Conservation (phyloP, 2,888 invertebrate species). For the Agonopterix subpropinquella region DNA sequence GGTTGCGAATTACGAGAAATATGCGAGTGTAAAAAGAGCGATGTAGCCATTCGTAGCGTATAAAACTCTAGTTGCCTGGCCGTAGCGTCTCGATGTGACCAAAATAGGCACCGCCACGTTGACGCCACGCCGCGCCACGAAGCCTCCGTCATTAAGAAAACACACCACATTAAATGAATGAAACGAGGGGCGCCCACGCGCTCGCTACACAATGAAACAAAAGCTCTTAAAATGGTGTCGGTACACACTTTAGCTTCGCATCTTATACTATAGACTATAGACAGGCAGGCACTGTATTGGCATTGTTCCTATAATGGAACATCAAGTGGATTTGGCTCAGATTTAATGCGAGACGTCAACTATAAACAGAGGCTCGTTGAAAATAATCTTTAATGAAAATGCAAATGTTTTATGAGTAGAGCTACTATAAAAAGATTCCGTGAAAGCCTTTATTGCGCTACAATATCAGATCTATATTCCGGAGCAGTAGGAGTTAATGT, state of each 20-base stretch:
- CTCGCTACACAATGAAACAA: conserved; percentile 45
- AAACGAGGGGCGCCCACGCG: conserved; percentile 63
- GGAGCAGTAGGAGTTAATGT: conserved; percentile 42
- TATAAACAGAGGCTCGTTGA: not conserved
- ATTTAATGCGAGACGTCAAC: conserved; percentile 14
- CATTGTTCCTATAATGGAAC: conserved; percentile 17
- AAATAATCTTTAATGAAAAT: conserved; percentile 11
- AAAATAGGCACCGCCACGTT: conserved; percentile 8
- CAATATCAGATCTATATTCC: conserved; percentile 35
- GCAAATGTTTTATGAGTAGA: conserved; percentile 14
- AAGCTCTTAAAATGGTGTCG: conserved; percentile 45
- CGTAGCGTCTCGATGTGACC: conserved; percentile 3
- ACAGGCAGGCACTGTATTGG: conserved; percentile 8
- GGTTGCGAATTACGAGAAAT: no score
- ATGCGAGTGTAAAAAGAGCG: no score
- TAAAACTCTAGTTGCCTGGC: not conserved
- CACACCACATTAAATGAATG: conserved; percentile 55
- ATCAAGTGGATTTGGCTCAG: conserved; percentile 15
- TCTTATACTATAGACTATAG: not conserved
- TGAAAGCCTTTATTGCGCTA: conserved; percentile 15
- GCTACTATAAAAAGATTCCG: conserved; percentile 14
- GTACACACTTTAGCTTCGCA: conserved; percentile 22
- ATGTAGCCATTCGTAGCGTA: no score
- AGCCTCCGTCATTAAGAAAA: conserved; percentile 56
- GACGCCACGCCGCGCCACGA: conserved; percentile 26